These are phyloP conservation scores for Dioctria linearis DNA, from an alignment of 2,888 invertebrate species.

Conservation along the genomic window DNA sequence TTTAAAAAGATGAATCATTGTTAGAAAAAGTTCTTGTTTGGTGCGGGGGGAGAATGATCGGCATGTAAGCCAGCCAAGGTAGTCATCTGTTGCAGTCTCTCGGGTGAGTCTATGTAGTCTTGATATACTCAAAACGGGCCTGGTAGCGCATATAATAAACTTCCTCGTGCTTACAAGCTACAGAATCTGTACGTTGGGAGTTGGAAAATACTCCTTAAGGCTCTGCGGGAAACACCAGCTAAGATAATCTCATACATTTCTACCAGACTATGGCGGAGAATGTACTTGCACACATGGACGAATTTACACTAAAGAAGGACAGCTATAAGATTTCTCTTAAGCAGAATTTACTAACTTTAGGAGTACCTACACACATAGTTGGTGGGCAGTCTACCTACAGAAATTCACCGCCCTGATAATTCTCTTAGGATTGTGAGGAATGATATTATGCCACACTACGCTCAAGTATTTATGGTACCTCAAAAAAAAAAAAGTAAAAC, in stretches of 20 bases:
- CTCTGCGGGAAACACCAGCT: background rate
- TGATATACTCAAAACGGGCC: background rate
- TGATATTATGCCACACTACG: constrained; percentile 14
- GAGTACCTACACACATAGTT: too few species aligned
- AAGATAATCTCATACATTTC: background rate
- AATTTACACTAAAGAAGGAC: too few species aligned
- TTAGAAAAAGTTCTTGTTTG: too few species aligned
- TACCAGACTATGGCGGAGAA: background rate
- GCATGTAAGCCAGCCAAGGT: background rate
- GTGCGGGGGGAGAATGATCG: too few species aligned
- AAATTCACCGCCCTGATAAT: too few species aligned
- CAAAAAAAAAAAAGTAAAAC: background rate
- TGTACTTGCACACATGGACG: too few species aligned
- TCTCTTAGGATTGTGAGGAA: background rate
- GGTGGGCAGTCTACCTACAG: too few species aligned
- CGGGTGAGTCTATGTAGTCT: background rate
- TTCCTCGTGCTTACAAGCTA: constrained; percentile 38
- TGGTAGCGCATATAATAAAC: background rate
- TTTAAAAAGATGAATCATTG: background rate
- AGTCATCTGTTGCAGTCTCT: constrained; percentile 26
- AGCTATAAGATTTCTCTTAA: too few species aligned
- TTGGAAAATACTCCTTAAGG: background rate
- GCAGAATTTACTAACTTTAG: too few species aligned
- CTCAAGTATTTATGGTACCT: constrained; percentile 41
- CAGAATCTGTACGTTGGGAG: background rate